Evolutionary conservation across 2,797 vertebrate species (phyloP), one percentile per base, ranked within the genome.

Genomic region (Darevskia mixta): DNA sequence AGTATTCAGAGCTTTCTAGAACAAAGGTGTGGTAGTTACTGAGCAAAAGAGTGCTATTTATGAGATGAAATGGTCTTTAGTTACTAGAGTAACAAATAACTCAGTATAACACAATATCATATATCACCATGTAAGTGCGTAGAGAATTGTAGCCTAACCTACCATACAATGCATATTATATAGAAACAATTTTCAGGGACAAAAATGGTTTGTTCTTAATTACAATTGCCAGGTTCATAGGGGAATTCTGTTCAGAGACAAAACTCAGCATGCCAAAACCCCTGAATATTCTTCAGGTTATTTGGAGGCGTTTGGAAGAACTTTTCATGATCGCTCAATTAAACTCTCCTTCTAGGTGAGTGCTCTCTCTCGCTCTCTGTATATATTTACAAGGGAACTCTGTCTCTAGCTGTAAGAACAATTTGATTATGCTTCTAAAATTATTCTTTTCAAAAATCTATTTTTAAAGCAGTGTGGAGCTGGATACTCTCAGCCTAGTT

Each of bases 391-490:
- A 79, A 43, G 91, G 49, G 49, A 93, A 55, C 75, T 92, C 92
- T 79, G 72, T 85, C 85, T 95, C 90, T 88, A 27, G 69, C 78
- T 90, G 71, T 92, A 69, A 92, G 69, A 89, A 83, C 89, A 96
- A 94, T 93, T 91, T 92, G 88, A 95, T 95, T 94, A 93, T 81
- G 91, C 89, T 86, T 93, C 79, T 55, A 86, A 86, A 92, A 93
- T 86, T 66, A 41, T 38, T 89, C 90, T 87, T 72, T 32, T 90
- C 86, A 93, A 94, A 86, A 87, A 71, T 93, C 45, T 69, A 1
- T 90, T 82, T 94, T 95, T 89, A 92, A 76, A 95, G 88, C 69
- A 94, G 95, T 92, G 87, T 86, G 90, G 95, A 96, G 17, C 88
- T 92, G 55, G 91, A 90, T 86, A n/a, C 90, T 93, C 92, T 95